Evolutionary conservation across 2,797 vertebrate species (phyloP), one percentile per base, ranked within the genome.

Genomic region (Rhinophrynus dorsalis): DNA sequence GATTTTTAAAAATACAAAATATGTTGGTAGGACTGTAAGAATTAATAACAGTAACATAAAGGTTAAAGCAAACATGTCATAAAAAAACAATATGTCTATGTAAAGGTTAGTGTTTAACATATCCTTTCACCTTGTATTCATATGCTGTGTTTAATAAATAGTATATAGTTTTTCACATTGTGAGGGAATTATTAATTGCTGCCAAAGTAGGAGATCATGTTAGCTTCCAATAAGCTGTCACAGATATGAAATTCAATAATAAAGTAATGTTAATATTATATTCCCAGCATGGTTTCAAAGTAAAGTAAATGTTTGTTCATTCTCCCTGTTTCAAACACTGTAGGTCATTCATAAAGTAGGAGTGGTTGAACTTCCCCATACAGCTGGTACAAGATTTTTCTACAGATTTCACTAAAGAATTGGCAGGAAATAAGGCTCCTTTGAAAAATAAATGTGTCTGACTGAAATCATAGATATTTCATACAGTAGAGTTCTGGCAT

Each of bases 1-100:
- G 63, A 35, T 71, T 78, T 84, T 88, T 86, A 78, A 85, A 88
- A 85, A 84, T 82, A 86, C 63, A 4, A 0, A 77, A 77, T 77
- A 59, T 67, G 70, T 64, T 81, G 67, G 74, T 81, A 82, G 80
- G 77, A 79, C 68, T 75, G 38, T 35, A 68, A 38, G 60, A 85
- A 84, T 84, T 84, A 83, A 84, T 82, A 83, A 80, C 64, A 77
- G 67, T 78, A 71, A 77, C 72, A 75, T 78, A 62, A 76, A 85
- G 81, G 61, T 45, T 82, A 88, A 86, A 88, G 76, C 65, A 86
- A 86, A 82, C 62, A 80, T 67, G 51, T 64, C 60, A 72, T 30
- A 10, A 40, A n/a, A 44, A 42, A 32, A 64, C 61, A 65, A 59
- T 58, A 40, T 12, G 6, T 30, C 11, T 15, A 17, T 71, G 59